Conservation (phyloP, 1,140 invertebrate genomes). For the Tetramorium parvispinum region DNA sequence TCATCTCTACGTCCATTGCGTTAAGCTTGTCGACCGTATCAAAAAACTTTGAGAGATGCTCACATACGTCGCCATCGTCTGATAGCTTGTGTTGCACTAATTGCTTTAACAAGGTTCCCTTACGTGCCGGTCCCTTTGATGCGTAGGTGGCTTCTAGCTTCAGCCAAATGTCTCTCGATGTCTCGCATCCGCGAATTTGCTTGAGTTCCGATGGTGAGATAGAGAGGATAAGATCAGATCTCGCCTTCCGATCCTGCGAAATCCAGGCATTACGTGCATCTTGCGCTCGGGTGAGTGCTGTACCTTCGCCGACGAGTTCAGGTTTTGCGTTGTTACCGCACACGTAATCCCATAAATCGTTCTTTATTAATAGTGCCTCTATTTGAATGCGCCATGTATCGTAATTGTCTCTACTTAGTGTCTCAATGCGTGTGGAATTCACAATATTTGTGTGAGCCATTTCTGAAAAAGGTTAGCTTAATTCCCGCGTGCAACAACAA, state of each 20-base stretch:
- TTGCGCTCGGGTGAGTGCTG: background rate
- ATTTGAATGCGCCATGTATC: background rate
- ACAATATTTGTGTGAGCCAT: background rate
- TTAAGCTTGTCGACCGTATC: background rate
- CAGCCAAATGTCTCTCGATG: background rate
- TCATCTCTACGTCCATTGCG: background rate
- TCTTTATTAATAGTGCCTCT: background rate
- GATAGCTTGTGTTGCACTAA: background rate
- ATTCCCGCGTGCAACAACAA: no score
- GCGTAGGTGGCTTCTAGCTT: background rate
- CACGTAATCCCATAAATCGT: background rate
- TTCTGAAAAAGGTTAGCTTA: no score
- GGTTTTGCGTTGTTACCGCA: no score
- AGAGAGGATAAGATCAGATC: background rate
- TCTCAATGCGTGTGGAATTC: background rate
- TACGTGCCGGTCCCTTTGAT: slow-evolving; percentile 11
- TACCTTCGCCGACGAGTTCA: background rate
- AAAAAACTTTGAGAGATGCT: background rate
- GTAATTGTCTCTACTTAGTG: background rate
- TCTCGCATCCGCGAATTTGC: background rate
- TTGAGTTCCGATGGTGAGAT: background rate
- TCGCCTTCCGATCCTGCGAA: background rate
- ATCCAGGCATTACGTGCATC: background rate
- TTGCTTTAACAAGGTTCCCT: background rate
- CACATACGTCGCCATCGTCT: background rate